Conservation (phyloP, 2,113 vertebrate species). For the Chaenocephalus aceratus region DNA sequence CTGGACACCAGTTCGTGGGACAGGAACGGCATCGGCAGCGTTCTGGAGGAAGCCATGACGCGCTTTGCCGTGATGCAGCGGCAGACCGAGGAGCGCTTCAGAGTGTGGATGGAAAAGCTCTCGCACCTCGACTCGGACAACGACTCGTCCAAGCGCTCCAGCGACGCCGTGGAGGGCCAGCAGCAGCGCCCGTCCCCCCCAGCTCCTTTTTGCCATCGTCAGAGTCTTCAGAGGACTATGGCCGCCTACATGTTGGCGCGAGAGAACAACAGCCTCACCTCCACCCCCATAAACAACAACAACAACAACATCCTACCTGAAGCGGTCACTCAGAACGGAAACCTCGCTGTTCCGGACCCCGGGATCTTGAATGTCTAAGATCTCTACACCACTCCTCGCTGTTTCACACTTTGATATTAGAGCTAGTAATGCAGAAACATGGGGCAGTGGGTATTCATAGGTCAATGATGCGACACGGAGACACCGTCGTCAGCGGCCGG, state of each 20-base stretch:
- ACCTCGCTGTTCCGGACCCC: constrained; percentile 83
- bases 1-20: constrained; percentile 91
- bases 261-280: constrained; percentile 77
- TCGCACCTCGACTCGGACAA: constrained; percentile 91
- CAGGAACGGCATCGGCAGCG: constrained; percentile 92
- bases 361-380: constrained; percentile 86
- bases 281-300: constrained; percentile 78
- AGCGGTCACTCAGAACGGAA: constrained; percentile 87
- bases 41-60: constrained; percentile 94
- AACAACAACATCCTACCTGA: constrained; percentile 85
- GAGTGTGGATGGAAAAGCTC: constrained; percentile 92
- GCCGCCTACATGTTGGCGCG: constrained; percentile 83
- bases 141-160: constrained; percentile 89
- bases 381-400: constrained; percentile 41
- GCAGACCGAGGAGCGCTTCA: constrained; percentile 94
- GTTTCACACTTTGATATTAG: constrained; percentile 50
- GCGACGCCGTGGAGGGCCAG: constrained; percentile 85
- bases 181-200: constrained; percentile 83
- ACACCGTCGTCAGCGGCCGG: constrained; percentile 47
- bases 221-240: constrained; percentile 86
- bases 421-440: constrained; percentile 53
- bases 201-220: constrained; percentile 86
- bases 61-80: constrained; percentile 94
- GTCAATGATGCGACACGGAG: constrained; percentile 43
- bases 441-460: constrained; percentile 29